A percentile compares a stretch with the other conserved stretches of the same genome.
phyloP scores from a whole-genome alignment of 2,113 vertebrate species.

The Zosterops pallidus region DNA sequence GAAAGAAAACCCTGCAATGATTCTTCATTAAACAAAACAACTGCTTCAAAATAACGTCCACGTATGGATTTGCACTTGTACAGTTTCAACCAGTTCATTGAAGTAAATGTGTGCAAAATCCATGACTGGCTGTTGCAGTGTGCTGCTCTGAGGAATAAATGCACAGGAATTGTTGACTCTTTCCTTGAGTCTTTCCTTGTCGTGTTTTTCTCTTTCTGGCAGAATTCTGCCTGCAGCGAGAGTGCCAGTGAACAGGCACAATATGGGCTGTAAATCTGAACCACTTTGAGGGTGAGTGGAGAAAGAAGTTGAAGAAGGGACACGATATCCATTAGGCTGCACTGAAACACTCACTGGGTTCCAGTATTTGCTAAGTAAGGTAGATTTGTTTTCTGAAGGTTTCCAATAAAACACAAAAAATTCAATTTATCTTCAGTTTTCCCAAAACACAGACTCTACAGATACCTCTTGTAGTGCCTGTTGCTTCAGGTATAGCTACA shows the following conservation, averaged over 20 bases:
- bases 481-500: neutral
- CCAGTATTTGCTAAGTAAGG: neutral
- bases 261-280: neutral
- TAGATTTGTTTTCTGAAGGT: neutral
- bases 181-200: neutral
- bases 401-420: neutral
- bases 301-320: neutral
- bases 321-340: accelerated
- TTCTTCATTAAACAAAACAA: neutral
- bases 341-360: neutral
- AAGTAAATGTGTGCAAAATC: neutral
- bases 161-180: neutral
- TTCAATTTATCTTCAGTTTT: neutral
- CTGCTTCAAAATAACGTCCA: neutral
- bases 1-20: neutral
- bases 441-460: neutral
- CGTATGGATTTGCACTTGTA: neutral
- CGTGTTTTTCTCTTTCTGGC: neutral
- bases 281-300: neutral
- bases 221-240: neutral
- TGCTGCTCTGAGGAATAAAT: neutral
- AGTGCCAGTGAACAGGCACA: neutral
- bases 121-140: accelerated
- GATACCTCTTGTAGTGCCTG: neutral
- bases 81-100: neutral